Evolutionary conservation across 2,797 vertebrate species (phyloP).

Genomic region (Crenuchus spilurus): DNA sequence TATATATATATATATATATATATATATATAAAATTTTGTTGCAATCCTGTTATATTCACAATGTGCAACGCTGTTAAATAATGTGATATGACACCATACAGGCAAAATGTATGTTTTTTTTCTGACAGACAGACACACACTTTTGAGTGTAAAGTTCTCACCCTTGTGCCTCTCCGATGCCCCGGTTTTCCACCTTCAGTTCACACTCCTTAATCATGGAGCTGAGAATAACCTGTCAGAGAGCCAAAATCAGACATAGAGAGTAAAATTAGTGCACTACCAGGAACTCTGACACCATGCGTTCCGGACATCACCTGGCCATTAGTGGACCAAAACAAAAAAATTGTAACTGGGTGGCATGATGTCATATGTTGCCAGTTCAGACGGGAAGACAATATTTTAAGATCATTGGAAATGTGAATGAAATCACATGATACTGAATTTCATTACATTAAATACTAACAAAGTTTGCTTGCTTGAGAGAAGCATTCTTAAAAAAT

Average conservation of each 20-base stretch:
- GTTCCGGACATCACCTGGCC: slow-evolving; percentile 65
- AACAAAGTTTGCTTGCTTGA: too few relatives aligned
- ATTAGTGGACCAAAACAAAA: slow-evolving; percentile 67
- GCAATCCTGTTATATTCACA: too few relatives aligned
- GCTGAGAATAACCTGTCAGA: slow-evolving; percentile 91
- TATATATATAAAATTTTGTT: too few relatives aligned
- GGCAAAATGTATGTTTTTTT: too few relatives aligned
- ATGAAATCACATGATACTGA: neutral
- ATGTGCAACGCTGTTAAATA: too few relatives aligned
- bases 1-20: too few relatives aligned
- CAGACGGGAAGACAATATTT: neutral
- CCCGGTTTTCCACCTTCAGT: slow-evolving; percentile 97
- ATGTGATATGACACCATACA: too few relatives aligned
- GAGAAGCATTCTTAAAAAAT: too few relatives aligned
- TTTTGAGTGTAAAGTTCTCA: slow-evolving; percentile 73
- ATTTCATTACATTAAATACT: too few relatives aligned
- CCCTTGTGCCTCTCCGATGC: slow-evolving; percentile 94
- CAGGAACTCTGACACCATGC: slow-evolving; percentile 45
- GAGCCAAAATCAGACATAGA: slow-evolving; percentile 44
- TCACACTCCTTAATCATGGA: slow-evolving; percentile 99
- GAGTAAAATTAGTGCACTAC: slow-evolving; percentile 53
- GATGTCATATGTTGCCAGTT: neutral
- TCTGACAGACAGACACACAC: too few relatives aligned
- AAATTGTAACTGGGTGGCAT: slow-evolving; percentile 1
- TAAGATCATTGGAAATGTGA: neutral